These are phyloP conservation scores for Deroptyus accipitrinus DNA, from an alignment of 2,113 vertebrate species.

Conservation along the genomic window DNA sequence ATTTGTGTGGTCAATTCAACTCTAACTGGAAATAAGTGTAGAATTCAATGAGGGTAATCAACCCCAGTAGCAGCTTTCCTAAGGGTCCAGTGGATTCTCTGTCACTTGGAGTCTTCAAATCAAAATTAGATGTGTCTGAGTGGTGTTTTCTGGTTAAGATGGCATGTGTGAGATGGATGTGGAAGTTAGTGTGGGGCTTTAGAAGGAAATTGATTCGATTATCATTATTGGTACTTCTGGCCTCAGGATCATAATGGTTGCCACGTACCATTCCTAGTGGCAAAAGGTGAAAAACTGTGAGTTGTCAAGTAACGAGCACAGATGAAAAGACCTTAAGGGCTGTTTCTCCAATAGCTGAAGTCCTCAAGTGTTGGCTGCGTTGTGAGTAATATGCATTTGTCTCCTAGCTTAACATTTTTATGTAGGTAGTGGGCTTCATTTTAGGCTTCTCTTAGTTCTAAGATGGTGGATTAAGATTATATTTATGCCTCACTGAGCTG, in stretches of 20 bases:
- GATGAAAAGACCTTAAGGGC: background rate
- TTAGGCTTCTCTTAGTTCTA: background rate
- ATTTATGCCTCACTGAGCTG: background rate
- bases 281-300: background rate
- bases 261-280: background rate
- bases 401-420: background rate
- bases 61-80: background rate
- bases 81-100: background rate
- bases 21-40: background rate
- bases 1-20: background rate
- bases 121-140: background rate
- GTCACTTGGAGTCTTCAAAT: background rate
- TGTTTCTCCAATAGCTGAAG: background rate
- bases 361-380: background rate
- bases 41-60: background rate
- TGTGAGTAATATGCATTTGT: background rate
- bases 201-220: background rate
- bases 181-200: background rate
- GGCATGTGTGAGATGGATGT: background rate
- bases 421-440: background rate
- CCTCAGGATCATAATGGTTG: background rate
- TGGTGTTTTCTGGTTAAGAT: background rate
- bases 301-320: accelerated
- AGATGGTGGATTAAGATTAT: background rate
- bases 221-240: background rate